Base-by-base conservation (phyloP, 1,140 invertebrate genomes). In the Penaeus chinensis region DNA sequence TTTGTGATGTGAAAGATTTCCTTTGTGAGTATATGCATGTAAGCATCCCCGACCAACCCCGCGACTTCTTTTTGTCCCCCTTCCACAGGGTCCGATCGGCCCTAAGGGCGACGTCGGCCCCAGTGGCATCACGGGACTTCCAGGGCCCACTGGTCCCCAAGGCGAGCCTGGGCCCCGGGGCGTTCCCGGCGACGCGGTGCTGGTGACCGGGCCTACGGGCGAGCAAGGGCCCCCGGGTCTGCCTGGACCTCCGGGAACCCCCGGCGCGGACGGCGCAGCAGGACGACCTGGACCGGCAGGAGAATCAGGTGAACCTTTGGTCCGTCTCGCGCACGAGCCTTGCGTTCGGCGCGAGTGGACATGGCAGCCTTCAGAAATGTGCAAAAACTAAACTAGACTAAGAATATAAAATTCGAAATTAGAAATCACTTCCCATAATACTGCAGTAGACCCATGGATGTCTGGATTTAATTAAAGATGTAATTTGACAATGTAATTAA, bases 151-250 rank as follows among this genome's bases (percentile, higher is more conserved):
- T 19, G 90, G 91, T 42, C 24, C 90, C 22, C 81, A 69, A 20
- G 91, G 91, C 22, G 83, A 62, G 37, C 81, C 89, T 79, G 91
- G 91, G 10, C n/a, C 84, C 7, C 77, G 66, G 66, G 90, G 90
- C 10, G 71, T 90, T 22, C 90, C 90, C 19, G 90, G 87, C 22
- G 84, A 85, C 24, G 74, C 84, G 19, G 84, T 85, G 11, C 37
- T 85, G 13, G 76, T 88, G 18, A 78, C 69, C 20, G 87, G 87
- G 7, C 87, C 76, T 42, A 60, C 82, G 22, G 87, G 87, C 0
- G 82, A 66, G 20, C 87, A 83, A 60, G 87, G 87, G 54, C 66
- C 87, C 10, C 87, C 42, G 20, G 87, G 87, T 0, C 54, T 37
- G 7, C 81, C 87, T 61, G 87, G 87, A 4, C 71, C 80, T 7